Conservation (phyloP, 2,888 invertebrate genomes). For the Sialis fuliginosa region DNA sequence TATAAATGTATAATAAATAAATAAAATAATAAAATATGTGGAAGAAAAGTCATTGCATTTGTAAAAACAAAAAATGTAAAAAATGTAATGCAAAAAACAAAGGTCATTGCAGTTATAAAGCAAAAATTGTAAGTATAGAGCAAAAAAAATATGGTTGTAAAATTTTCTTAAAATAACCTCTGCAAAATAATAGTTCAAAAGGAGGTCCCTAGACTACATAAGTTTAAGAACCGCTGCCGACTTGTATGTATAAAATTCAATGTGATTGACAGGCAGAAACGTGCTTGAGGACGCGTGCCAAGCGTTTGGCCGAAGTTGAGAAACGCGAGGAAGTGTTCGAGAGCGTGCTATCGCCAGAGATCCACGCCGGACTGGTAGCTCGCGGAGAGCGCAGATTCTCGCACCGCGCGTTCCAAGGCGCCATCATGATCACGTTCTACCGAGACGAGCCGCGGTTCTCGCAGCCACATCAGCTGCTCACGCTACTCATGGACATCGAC, state of each 20-base stretch:
- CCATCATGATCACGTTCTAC: constrained; percentile 95
- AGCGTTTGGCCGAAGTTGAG: constrained; percentile 53
- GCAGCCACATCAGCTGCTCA: constrained; percentile 90
- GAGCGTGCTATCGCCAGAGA: constrained; percentile 70
- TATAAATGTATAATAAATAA: too few species aligned
- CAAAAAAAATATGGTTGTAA: too few species aligned
- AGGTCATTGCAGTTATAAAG: too few species aligned
- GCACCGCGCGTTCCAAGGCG: constrained; percentile 86
- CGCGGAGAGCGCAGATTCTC: constrained; percentile 80
- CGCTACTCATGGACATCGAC: constrained; percentile 93
- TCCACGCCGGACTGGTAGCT: constrained; percentile 66
- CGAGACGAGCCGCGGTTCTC: constrained; percentile 94
- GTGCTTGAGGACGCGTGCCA: constrained; percentile 41
- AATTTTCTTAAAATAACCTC: too few species aligned
- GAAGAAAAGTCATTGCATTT: too few species aligned
- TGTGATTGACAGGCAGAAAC: constrained; percentile 31
- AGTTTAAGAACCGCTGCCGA: too few species aligned
- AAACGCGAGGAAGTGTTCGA: constrained; percentile 73
- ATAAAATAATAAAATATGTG: too few species aligned
- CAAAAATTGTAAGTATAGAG: too few species aligned
- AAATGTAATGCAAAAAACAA: too few species aligned
- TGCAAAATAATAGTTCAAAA: too few species aligned
- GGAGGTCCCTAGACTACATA: too few species aligned
- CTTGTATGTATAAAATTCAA: background rate
- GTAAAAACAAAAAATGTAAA: too few species aligned